Conservation (phyloP, 35 echinoderm and acorn worm species). For the Lytechinus pictus region DNA sequence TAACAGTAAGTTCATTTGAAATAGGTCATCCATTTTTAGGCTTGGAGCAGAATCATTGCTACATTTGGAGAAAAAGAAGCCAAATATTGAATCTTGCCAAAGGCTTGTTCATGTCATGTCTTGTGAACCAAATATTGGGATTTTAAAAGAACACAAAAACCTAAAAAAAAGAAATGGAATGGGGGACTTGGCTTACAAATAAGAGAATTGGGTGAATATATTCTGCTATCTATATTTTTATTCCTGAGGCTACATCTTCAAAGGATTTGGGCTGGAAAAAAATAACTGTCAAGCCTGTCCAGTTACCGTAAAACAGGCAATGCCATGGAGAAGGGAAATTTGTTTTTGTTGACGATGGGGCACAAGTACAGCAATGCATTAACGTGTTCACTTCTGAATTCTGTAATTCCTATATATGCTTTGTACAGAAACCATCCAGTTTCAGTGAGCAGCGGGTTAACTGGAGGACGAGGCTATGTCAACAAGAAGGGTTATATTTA, state of each 20-base stretch:
- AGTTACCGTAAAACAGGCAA: neutral
- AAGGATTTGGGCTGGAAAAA: neutral
- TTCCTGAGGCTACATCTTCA: neutral
- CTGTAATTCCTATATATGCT: too few relatives aligned
- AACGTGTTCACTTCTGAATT: too few relatives aligned
- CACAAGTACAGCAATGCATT: neutral
- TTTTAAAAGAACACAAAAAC: too few relatives aligned
- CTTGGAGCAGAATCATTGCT: neutral
- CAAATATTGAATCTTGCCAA: neutral
- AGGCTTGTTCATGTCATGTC: neutral
- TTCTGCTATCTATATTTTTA: neutral
- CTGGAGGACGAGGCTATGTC: neutral
- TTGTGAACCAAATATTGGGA: too few relatives aligned
- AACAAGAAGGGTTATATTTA: neutral
- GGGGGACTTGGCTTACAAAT: too few relatives aligned
- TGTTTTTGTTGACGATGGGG: neutral
- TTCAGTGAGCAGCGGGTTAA: too few relatives aligned
- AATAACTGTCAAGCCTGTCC: neutral
- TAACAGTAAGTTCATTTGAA: neutral
- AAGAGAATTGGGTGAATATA: neutral
- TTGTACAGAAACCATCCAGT: too few relatives aligned
- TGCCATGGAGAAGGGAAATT: neutral
- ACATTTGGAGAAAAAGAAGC: neutral
- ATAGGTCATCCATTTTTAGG: neutral
- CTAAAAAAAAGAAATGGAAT: too few relatives aligned